Conservation (phyloP, 1,140 invertebrate species). For the Notospermus geniculatus region DNA sequence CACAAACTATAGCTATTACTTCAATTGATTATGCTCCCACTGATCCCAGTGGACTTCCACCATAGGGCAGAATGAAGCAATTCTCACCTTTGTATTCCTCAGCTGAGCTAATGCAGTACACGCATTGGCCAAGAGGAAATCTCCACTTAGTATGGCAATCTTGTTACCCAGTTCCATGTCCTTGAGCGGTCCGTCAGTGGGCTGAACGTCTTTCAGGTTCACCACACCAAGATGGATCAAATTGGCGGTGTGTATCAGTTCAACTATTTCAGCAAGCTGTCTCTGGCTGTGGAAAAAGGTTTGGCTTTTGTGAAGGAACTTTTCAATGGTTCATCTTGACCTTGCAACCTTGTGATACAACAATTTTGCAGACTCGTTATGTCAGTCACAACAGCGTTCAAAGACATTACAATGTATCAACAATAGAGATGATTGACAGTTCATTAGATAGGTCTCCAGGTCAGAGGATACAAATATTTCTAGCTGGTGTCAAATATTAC, state of each 20-base stretch:
- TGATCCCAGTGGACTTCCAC: too few relatives aligned
- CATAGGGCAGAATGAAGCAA: too few relatives aligned
- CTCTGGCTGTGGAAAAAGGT: constrained; percentile 51
- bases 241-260: constrained; percentile 54
- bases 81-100: constrained; percentile 68
- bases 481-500: constrained; percentile 20
- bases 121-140: constrained; percentile 87
- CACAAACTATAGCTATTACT: too few relatives aligned
- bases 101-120: constrained; percentile 81
- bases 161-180: constrained; percentile 94
- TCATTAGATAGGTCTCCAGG: too few relatives aligned
- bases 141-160: constrained; percentile 87
- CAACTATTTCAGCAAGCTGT: constrained; percentile 52
- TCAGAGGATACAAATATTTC: too few relatives aligned
- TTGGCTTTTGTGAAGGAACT: too few relatives aligned
- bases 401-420: too few relatives aligned
- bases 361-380: too few relatives aligned
- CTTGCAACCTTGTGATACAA: too few relatives aligned
- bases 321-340: background rate
- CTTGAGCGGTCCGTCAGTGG: constrained; percentile 57
- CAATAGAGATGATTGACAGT: too few relatives aligned
- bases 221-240: constrained; percentile 61
- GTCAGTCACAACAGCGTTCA: too few relatives aligned
- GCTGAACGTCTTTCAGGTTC: constrained; percentile 65
- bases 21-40: too few relatives aligned